Base-by-base conservation (phyloP, 37 sponge, comb jelly and placozoan genomes). In the Amphimedon queenslandica region DNA sequence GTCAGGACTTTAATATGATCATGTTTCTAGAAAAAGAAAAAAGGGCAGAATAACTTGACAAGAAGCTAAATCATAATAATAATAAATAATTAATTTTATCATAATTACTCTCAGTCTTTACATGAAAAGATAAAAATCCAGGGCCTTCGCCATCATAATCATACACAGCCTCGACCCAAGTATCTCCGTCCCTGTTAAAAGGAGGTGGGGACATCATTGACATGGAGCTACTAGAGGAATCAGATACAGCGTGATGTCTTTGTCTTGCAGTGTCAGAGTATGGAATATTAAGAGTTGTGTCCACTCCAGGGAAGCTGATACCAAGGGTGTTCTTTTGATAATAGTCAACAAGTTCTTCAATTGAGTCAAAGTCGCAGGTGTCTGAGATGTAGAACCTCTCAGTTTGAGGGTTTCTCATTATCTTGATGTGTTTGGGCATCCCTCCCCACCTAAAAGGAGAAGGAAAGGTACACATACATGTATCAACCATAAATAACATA, bases 401-500 rank as follows among this genome's bases (percentile, higher is more conserved):
- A 6, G 77, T 71, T 47, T 66, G 57, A 0, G 75, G 70, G 35
- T 92, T 80, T 60, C 79, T 80, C 11, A 36, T 56, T 27, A 93
- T 86, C 64, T 81, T 85, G 43, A 93, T 93, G 81, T 93, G 94
- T 43, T 90, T 89, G 0, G 94, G 90, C 76, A 79, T 83, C 24
- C 55, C 57, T 27, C 75, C 77, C 84, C 84, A 91, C 70, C 92
- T 91, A 58, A 37, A n/a, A n/a, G n/a, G n/a, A n/a, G n/a, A n/a
- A n/a, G n/a, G n/a, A n/a, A 47, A 25, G 53, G 18, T 33, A 34
- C 73, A 80, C 27, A 34, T 72, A 57, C 81, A 80, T 10, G 18
- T 20, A 72, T n/a, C n/a, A n/a, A n/a, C n/a, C n/a, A n/a, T n/a
- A n/a, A n/a, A n/a, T n/a, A n/a, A n/a, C n/a, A n/a, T n/a, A n/a